Evolutionary conservation across 2,888 invertebrate species (phyloP).

Genomic region (Nephrotoma guestfalica): DNA sequence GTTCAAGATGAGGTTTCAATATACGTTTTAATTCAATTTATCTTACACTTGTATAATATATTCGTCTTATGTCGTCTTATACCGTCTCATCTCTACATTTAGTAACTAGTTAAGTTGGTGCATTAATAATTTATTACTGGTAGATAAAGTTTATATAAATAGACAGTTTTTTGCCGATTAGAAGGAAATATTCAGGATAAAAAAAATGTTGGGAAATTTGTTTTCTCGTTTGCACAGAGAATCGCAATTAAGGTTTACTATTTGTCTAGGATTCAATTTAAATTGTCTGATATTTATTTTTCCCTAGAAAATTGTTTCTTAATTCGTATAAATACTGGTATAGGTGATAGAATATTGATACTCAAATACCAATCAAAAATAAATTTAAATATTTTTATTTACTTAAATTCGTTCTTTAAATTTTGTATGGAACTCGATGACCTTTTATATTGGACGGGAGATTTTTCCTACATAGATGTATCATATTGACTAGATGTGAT

Average conservation of each 20-base stretch:
- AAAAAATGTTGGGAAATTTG: not conserved
- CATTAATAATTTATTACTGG: not conserved
- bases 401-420: not conserved
- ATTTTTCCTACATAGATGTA: not conserved
- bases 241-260: not conserved
- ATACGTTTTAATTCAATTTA: not conserved
- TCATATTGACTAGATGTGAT: not conserved
- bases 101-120: not conserved
- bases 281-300: not conserved
- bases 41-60: not conserved
- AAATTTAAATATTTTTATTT: not conserved
- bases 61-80: not conserved
- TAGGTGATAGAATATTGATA: not conserved
- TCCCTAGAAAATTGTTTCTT: not conserved
- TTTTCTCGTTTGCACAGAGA: not conserved
- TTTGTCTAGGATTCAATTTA: not conserved
- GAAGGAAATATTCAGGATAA: not conserved
- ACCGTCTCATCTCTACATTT: not conserved
- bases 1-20: not conserved
- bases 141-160: not conserved
- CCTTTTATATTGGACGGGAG: not conserved
- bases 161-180: not conserved
- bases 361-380: not conserved
- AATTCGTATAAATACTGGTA: not conserved
- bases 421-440: not conserved